Conservation (phyloP, 2,113 vertebrate genomes). For the Nothobranchius furzeri region DNA sequence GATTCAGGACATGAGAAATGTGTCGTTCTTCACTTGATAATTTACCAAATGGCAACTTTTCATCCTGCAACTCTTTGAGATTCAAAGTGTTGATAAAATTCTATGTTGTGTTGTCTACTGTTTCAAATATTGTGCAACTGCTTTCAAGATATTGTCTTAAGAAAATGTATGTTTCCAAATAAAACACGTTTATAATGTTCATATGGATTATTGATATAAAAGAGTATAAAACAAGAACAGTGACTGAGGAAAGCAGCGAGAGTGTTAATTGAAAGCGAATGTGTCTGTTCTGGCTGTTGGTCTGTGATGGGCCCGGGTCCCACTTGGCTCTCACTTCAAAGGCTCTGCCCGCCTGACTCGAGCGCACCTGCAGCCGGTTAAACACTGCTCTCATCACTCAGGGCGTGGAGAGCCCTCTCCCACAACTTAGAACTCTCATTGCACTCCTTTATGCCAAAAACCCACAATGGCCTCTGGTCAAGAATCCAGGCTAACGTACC, state of each 20-base stretch:
- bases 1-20: no score
- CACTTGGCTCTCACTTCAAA: constrained; percentile 77
- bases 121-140: no score
- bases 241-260: constrained; percentile 39
- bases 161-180: no score
- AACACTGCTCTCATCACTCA: constrained; percentile 75
- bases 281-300: constrained; percentile 70
- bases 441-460: constrained; percentile 54
- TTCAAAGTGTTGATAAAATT: no score
- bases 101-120: no score
- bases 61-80: no score
- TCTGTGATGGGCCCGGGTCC: constrained; percentile 71
- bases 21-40: no score
- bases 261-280: constrained; percentile 77
- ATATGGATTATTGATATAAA: constrained; percentile 17
- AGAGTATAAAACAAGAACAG: constrained; percentile 30
- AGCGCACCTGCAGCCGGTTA: constrained; percentile 74
- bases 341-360: constrained; percentile 54
- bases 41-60: no score
- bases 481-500: constrained; percentile 52
- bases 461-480: constrained; percentile 37
- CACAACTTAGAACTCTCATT: constrained; percentile 48
- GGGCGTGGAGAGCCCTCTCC: constrained; percentile 64
- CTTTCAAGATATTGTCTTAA: no score
- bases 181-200: not conserved